phyloP scores from a whole-genome alignment of 2,113 vertebrate species.

The Hemiscyllium ocellatum region DNA sequence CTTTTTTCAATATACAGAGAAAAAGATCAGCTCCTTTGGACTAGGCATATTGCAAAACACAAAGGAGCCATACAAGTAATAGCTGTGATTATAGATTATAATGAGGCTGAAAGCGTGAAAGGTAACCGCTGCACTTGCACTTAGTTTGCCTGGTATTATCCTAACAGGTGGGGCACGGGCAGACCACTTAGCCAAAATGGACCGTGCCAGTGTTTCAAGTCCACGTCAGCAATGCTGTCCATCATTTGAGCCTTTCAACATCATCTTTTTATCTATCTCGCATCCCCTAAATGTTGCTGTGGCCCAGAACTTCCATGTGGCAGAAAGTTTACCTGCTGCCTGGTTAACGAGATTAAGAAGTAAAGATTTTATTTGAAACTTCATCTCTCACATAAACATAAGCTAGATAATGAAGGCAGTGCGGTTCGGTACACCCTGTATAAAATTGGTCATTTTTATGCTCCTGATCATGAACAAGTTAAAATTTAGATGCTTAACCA shows the following conservation, averaged over 20 bases:
- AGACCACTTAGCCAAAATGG: neutral
- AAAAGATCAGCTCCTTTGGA: neutral
- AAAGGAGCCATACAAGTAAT: neutral
- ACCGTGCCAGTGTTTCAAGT: neutral
- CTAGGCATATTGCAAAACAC: neutral
- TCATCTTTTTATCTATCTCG: neutral
- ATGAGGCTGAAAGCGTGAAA: neutral
- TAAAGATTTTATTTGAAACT: neutral
- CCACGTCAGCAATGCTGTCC: neutral
- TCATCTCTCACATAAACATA: neutral
- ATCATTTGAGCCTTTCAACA: neutral
- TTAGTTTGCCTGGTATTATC: neutral
- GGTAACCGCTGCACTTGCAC: neutral
- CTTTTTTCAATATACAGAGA: neutral
- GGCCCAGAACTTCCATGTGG: neutral
- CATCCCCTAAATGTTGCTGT: neutral
- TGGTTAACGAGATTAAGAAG: neutral
- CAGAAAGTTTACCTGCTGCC: neutral
- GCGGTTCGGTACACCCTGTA: neutral
- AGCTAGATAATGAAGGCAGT: neutral
- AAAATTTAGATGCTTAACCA: neutral
- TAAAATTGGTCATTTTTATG: neutral
- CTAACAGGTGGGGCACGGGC: neutral
- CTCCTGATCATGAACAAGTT: neutral
- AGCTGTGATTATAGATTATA: neutral